Base-by-base conservation (phyloP, 1,140 invertebrate species). In the Homalodisca vitripennis region DNA sequence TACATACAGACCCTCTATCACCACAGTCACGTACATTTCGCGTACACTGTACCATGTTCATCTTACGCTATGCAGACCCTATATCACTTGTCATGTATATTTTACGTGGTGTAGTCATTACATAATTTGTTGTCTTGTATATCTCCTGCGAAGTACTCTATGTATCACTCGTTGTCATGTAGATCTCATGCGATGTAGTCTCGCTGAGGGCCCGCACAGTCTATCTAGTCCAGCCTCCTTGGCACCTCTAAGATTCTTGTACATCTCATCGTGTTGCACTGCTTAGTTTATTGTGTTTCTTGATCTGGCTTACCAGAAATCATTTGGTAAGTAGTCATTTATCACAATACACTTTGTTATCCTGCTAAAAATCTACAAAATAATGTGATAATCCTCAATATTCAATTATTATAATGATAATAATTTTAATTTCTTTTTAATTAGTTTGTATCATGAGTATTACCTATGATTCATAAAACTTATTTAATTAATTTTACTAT, bases 211-310 rank as follows among this genome's bases (percentile, higher is more conserved):
- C 63, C 63, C 63, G 63, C 63, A 66, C 63, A 66, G 63, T 66
- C 34, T 66, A 46, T 66, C 63, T 66, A 66, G 63, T 66, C 63
- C 63, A 66, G 27, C 78, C 77, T 86, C 27, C 24, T 51, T 27
- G 55, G 55, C 55, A 60, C 55, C 27, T 60, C 26, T 26, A 27
- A 41, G 34, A 41, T 41, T 17, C 17, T 10, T 41, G 26, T 60
- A 10, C 29, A 26, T 13, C 14, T 24, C 13, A 13, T 60, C 12
- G 14, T 60, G 26, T 60, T 60, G 24, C 55, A 60, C 27, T 60
- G 55, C 55, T 60, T 3, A 12, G 48, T 41, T 41, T 41, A 41
- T 10, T 6, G 6, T 6, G 34, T 41, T 10, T 41, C 17, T 17
- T 10, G 17, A 41, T 17, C 17, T 10, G 6, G 6, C 6, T 10